Evolutionary conservation across 2,888 invertebrate species (phyloP).

Genomic region (Priapulus caudatus): DNA sequence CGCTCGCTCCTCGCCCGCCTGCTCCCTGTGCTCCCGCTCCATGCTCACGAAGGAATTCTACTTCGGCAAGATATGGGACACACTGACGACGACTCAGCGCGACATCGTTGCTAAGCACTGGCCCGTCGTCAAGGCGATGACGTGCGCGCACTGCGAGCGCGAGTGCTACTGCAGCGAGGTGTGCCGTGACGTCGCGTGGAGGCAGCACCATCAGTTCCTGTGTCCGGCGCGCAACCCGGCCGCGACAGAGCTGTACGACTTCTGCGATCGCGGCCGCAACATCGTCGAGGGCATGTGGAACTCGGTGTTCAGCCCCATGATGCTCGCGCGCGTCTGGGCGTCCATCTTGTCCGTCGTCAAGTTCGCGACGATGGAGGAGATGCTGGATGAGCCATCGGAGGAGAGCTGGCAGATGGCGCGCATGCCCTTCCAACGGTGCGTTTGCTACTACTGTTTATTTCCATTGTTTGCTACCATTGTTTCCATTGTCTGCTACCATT

Average conservation of each 20-base stretch:
- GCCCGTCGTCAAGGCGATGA: neutral
- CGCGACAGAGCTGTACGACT: constrained; percentile 21
- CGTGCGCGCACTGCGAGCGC: neutral
- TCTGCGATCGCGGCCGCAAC: constrained; percentile 18
- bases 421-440: neutral
- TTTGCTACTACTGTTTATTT: too few species aligned
- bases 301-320: constrained; percentile 27
- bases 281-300: constrained; percentile 24
- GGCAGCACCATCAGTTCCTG: constrained; percentile 25
- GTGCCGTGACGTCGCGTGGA: constrained; percentile 27
- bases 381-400: neutral
- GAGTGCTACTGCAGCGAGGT: constrained; percentile 25
- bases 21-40: neutral
- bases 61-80: neutral
- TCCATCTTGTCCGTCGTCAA: constrained; percentile 23
- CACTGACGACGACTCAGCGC: neutral
- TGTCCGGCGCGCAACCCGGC: constrained; percentile 24
- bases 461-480: too few species aligned
- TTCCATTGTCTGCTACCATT: too few species aligned
- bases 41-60: neutral
- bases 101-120: neutral
- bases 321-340: constrained; percentile 27
- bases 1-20: neutral
- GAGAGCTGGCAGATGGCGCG: neutral
- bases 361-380: neutral